Percentiles rank a stretch among this genome's conserved stretches.
Conservation (phyloP, 1,140 invertebrate genomes). For the Chelonus insularis region DNA sequence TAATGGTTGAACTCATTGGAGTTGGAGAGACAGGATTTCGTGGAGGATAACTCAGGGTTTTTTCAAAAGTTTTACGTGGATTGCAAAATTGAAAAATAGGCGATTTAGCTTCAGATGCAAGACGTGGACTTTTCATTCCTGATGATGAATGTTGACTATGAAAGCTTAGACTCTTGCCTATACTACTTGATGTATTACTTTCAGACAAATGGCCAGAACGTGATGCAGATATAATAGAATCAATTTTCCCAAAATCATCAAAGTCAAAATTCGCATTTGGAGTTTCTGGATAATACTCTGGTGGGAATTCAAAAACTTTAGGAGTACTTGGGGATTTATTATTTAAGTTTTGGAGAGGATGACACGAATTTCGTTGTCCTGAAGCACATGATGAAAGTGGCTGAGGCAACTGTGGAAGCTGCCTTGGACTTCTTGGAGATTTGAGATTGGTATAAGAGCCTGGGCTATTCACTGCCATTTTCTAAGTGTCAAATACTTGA, state of each 20-base stretch:
- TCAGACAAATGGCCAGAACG: constrained; percentile 19
- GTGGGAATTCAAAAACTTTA: constrained; percentile 49
- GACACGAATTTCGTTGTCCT: constrained; percentile 34
- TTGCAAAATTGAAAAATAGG: constrained; percentile 45
- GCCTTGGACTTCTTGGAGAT: constrained; percentile 38
- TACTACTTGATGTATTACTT: constrained; percentile 14
- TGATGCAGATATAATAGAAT: constrained; percentile 15
- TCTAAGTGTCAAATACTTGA: background rate
- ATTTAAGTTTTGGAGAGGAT: constrained; percentile 22
- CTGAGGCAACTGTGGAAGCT: constrained; percentile 27
- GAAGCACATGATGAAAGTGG: constrained; percentile 31
- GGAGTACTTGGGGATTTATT: constrained; percentile 43
- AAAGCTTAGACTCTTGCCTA: constrained; percentile 34
- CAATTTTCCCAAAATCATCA: constrained; percentile 35
- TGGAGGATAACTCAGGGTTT: constrained; percentile 47
- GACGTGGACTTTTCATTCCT: constrained; percentile 37
- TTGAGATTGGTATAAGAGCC: constrained; percentile 34
- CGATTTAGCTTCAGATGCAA: constrained; percentile 28
- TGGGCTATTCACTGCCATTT: constrained; percentile 36
- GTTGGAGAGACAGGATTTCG: constrained; percentile 34
- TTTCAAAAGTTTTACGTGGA: constrained; percentile 42
- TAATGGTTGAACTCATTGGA: constrained; percentile 15
- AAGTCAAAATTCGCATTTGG: constrained; percentile 46
- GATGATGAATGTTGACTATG: constrained; percentile 28
- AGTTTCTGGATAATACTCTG: constrained; percentile 41